phyloP scores from a whole-genome alignment of 1,140 invertebrate species.

The Diabrotica undecimpunctata region DNA sequence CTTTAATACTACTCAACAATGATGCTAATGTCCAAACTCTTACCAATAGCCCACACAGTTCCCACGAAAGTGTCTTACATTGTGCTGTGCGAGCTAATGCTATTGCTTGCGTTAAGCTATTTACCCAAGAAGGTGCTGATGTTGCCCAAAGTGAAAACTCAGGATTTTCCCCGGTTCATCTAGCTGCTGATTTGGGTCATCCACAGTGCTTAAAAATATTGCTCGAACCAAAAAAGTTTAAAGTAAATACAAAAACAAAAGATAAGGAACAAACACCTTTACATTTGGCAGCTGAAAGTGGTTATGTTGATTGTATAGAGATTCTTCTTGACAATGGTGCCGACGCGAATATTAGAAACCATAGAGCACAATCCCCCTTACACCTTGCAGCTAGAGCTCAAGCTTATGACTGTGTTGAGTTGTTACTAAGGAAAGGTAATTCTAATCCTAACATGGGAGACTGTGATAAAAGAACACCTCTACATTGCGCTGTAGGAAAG shows the following conservation, averaged over 20 bases:
- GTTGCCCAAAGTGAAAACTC: conserved; percentile 65
- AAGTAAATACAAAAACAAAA: conserved; percentile 59
- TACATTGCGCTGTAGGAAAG: conserved; percentile 76
- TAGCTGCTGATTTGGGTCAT: conserved; percentile 72
- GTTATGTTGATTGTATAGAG: conserved; percentile 68
- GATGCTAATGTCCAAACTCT: conserved; percentile 55
- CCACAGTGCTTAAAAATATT: conserved; percentile 64
- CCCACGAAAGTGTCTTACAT: conserved; percentile 73
- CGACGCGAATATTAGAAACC: conserved; percentile 65
- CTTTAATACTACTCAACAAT: conserved; percentile 64
- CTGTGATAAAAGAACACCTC: conserved; percentile 69
- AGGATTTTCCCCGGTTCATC: conserved; percentile 72
- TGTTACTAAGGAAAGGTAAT: conserved; percentile 65
- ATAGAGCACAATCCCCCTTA: conserved; percentile 71
- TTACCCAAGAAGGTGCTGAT: conserved; percentile 66
- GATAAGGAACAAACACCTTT: conserved; percentile 71
- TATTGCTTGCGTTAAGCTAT: conserved; percentile 66
- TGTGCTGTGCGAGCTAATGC: conserved; percentile 72
- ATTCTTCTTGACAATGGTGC: conserved; percentile 70
- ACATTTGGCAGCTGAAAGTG: conserved; percentile 76
- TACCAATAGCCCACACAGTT: conserved; percentile 57
- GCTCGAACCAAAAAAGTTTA: conserved; percentile 61
- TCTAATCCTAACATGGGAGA: conserved; percentile 73
- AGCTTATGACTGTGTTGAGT: conserved; percentile 72
- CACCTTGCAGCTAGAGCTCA: conserved; percentile 74